phyloP scores from a whole-genome alignment of 2,888 invertebrate species.

The Tipula helvola region DNA sequence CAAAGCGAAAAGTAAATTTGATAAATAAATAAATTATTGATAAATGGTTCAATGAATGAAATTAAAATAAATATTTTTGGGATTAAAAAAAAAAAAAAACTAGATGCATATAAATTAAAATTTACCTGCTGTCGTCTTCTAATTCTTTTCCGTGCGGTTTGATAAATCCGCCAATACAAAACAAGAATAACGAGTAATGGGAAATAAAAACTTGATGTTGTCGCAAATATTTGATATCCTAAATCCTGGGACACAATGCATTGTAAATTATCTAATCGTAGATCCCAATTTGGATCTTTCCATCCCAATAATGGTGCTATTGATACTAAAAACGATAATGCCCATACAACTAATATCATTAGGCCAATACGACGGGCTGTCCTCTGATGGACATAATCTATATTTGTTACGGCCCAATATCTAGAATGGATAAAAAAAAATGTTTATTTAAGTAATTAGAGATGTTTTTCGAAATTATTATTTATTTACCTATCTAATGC shows the following conservation, averaged over 20 bases:
- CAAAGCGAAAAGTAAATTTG: background rate
- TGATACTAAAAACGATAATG: constrained; percentile 69
- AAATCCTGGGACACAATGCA: constrained; percentile 78
- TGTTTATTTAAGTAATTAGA: background rate
- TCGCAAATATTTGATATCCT: constrained; percentile 78
- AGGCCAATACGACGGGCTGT: constrained; percentile 62
- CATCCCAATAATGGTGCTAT: constrained; percentile 79
- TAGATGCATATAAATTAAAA: background rate
- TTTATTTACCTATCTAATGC: constrained; percentile 59
- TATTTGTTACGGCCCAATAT: constrained; percentile 58
- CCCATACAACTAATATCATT: constrained; percentile 77
- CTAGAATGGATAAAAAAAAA: background rate
- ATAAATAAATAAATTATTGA: background rate
- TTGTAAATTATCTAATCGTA: constrained; percentile 46
- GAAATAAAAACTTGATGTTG: constrained; percentile 81
- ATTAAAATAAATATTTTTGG: background rate
- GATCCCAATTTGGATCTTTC: constrained; percentile 52
- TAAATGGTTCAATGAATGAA: background rate
- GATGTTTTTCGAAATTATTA: background rate
- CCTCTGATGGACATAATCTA: constrained; percentile 77
- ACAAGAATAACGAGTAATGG: constrained; percentile 78
- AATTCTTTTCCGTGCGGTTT: constrained; percentile 78
- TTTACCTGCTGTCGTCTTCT: constrained; percentile 48
- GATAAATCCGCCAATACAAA: constrained; percentile 82
- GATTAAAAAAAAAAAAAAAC: background rate